A percentile compares a stretch with the other conserved stretches of the same genome.
phyloP scores from a whole-genome alignment of 2,113 vertebrate genomes.

The Pelusios castaneus region DNA sequence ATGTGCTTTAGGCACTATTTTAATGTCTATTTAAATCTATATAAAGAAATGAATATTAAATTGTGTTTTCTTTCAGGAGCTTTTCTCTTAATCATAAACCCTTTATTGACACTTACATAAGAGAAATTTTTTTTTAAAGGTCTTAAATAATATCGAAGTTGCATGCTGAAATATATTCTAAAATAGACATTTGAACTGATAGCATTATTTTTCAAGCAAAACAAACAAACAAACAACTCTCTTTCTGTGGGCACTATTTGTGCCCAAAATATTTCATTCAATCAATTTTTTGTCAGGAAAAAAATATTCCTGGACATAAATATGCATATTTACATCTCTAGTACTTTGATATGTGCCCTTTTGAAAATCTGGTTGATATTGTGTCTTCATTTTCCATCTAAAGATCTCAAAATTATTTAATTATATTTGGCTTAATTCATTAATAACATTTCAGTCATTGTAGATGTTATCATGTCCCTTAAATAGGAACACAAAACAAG shows the following conservation, averaged over 20 bases:
- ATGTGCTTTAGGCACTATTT: not conserved
- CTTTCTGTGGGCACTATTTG: not conserved
- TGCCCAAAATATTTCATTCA: not conserved
- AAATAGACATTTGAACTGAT: not conserved
- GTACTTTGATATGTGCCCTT: not conserved
- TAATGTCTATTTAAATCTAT: not conserved
- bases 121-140: not conserved
- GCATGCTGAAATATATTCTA: not conserved
- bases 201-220: not conserved
- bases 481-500: not conserved
- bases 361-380: not conserved
- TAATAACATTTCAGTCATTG: not conserved
- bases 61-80: not conserved
- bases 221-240: not conserved
- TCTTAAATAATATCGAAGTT: not conserved
- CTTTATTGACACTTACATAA: not conserved
- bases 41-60: not conserved
- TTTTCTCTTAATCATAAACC: not conserved
- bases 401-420: not conserved
- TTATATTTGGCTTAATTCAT: not conserved
- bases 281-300: not conserved
- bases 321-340: not conserved
- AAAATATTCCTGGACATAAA: not conserved
- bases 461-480: accelerated
- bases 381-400: not conserved